Percentiles rank a stretch among this genome's conserved stretches.
Evolutionary conservation across 2,888 invertebrate genomes (phyloP).

Genomic region (Molorchus minor): DNA sequence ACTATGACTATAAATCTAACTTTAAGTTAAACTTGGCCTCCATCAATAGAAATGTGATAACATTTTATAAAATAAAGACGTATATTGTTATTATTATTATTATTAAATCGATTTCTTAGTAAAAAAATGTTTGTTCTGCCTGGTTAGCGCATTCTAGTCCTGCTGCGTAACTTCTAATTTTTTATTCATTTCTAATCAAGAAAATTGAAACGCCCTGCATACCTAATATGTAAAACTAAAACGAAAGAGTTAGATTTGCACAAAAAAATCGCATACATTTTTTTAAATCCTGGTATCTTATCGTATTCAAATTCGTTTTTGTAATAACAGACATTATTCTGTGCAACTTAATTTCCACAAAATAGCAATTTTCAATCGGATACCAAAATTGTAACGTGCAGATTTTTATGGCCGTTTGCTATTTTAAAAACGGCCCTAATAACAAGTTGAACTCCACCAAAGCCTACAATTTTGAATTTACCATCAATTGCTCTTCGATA

Average conservation of each 20-base stretch:
- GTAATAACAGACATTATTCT: constrained; percentile 60
- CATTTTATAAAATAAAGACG: too few relatives aligned
- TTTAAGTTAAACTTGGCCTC: too few relatives aligned
- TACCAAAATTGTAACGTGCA: constrained; percentile 59
- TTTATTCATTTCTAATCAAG: too few relatives aligned
- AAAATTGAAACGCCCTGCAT: too few relatives aligned
- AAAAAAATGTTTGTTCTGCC: too few relatives aligned
- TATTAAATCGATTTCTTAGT: too few relatives aligned
- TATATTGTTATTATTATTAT: too few relatives aligned
- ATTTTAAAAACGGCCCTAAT: constrained; percentile 57
- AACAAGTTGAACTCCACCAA: constrained; percentile 52
- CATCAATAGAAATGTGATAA: too few relatives aligned
- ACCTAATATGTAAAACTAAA: too few relatives aligned
- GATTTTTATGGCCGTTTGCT: constrained; percentile 54
- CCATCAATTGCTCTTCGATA: constrained; percentile 59
- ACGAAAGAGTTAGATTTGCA: background rate
- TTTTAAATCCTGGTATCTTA: constrained; percentile 25
- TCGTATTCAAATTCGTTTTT: constrained; percentile 55
- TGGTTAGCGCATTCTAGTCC: too few relatives aligned
- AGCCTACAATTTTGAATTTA: constrained; percentile 62
- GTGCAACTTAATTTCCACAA: constrained; percentile 62
- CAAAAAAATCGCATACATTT: constrained; percentile 18
- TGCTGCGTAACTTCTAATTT: too few relatives aligned
- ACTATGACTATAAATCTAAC: too few relatives aligned
- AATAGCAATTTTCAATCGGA: constrained; percentile 64